Percentiles rank a stretch among this genome's conserved stretches.
phyloP scores from a whole-genome alignment of 2,888 invertebrate genomes.

The Drosophila austrosaltans region DNA sequence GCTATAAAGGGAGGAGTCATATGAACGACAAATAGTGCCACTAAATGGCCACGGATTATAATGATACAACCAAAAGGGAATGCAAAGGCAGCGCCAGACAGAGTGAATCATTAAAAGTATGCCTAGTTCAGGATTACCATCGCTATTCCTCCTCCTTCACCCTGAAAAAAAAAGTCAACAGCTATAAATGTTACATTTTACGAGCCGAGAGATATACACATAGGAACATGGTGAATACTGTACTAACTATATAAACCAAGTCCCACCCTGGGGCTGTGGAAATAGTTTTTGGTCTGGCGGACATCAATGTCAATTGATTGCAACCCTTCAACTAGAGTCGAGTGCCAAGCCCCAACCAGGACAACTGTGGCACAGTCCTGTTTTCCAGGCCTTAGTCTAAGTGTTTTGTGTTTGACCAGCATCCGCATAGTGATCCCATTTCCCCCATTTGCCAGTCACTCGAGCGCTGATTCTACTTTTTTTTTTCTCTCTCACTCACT shows the following conservation, averaged over 20 bases:
- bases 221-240: not conserved
- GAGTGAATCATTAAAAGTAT: constrained; percentile 65
- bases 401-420: constrained; percentile 68
- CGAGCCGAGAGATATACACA: constrained; percentile 40
- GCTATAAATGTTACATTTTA: constrained; percentile 77
- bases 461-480: constrained; percentile 31
- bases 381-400: constrained; percentile 48
- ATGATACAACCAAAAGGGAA: constrained; percentile 52
- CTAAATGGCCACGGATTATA: constrained; percentile 78
- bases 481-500: constrained; percentile 39
- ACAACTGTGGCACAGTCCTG: constrained; percentile 17
- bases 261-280: constrained; percentile 57
- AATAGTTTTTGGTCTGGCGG: constrained; percentile 79
- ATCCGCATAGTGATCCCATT: constrained; percentile 40
- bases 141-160: not conserved
- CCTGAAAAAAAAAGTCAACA: constrained; percentile 46
- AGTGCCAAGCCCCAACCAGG: not conserved
- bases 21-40: constrained; percentile 72
- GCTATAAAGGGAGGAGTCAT: constrained; percentile 74
- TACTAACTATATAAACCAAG: constrained; percentile 23
- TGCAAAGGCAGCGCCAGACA: constrained; percentile 1
- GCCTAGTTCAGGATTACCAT: constrained; percentile 60
- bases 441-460: constrained; percentile 41
- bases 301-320: constrained; percentile 80
- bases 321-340: constrained; percentile 57